Evolutionary conservation across 2,113 vertebrate genomes (phyloP).

Genomic region (Bufo gargarizans): DNA sequence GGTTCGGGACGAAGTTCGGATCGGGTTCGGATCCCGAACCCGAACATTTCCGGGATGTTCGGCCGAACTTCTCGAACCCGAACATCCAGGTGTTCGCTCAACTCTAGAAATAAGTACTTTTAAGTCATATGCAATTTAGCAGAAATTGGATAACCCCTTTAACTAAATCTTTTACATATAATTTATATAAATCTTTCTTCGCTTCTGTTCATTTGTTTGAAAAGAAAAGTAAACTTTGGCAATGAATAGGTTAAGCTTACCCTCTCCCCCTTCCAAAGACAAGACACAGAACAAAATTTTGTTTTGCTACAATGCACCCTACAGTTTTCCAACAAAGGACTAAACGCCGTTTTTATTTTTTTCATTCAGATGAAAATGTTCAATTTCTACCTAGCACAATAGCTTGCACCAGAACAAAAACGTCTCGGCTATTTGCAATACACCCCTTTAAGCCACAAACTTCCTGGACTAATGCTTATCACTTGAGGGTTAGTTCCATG

Average conservation of each 20-base stretch:
- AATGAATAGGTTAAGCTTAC: constrained; percentile 15
- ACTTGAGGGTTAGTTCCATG: constrained; percentile 80
- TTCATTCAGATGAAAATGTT: constrained; percentile 67
- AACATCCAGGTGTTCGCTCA: too few species aligned
- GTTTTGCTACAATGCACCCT: constrained; percentile 23
- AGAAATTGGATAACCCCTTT: too few species aligned
- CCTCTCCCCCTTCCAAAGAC: neutral
- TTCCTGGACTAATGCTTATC: constrained; percentile 80
- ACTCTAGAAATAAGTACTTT: too few species aligned
- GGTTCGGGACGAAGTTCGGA: too few species aligned
- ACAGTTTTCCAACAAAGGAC: constrained; percentile 43
- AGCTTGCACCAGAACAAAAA: constrained; percentile 63
- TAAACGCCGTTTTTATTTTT: constrained; percentile 53
- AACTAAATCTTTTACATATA: too few species aligned
- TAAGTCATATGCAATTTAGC: too few species aligned
- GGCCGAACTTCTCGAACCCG: too few species aligned
- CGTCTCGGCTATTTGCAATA: constrained; percentile 73
- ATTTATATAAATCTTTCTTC: neutral
- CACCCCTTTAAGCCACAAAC: constrained; percentile 74
- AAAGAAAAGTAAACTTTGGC: neutral
- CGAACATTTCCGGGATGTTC: too few species aligned
- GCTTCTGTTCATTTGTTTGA: neutral
- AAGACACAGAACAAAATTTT: constrained; percentile 30
- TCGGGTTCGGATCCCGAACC: too few species aligned
- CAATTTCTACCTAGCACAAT: constrained; percentile 63